Conservation (phyloP, 2,888 invertebrate species). For the Allolobophora icterica region DNA sequence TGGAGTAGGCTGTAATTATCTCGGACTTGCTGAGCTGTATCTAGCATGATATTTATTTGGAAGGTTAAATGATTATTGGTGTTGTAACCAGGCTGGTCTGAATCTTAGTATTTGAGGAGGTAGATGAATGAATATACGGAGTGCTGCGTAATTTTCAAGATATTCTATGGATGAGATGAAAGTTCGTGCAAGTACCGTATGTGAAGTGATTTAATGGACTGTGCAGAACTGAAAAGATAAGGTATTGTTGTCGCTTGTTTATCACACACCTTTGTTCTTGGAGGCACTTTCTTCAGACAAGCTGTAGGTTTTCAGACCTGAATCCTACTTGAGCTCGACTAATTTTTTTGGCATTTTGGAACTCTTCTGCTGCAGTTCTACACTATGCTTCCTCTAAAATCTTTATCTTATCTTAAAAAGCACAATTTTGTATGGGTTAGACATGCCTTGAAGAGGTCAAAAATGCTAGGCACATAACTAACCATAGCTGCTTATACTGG, state of each 20-base stretch:
- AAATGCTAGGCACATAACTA: background rate
- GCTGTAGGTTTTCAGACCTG: background rate
- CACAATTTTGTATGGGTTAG: background rate
- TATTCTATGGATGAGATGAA: background rate
- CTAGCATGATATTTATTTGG: background rate
- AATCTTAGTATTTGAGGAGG: background rate
- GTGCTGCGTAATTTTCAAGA: background rate
- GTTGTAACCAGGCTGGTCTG: background rate
- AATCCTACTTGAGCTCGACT: background rate
- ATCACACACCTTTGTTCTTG: conserved; percentile 5
- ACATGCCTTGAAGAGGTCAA: background rate
- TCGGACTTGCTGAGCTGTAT: too few relatives aligned
- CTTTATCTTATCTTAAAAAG: background rate
- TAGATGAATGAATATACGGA: background rate
- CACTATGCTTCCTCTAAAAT: background rate
- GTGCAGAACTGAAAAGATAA: background rate
- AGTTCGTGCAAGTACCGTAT: too few relatives aligned
- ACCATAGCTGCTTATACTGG: background rate
- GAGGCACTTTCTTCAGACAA: background rate
- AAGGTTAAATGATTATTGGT: background rate
- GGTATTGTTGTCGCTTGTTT: background rate
- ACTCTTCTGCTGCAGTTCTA: background rate
- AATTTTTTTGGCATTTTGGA: background rate
- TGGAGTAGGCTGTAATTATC: too few relatives aligned
- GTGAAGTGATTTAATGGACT: background rate